phyloP scores from a whole-genome alignment of 2,888 invertebrate species.

The Dryobota labecula region DNA sequence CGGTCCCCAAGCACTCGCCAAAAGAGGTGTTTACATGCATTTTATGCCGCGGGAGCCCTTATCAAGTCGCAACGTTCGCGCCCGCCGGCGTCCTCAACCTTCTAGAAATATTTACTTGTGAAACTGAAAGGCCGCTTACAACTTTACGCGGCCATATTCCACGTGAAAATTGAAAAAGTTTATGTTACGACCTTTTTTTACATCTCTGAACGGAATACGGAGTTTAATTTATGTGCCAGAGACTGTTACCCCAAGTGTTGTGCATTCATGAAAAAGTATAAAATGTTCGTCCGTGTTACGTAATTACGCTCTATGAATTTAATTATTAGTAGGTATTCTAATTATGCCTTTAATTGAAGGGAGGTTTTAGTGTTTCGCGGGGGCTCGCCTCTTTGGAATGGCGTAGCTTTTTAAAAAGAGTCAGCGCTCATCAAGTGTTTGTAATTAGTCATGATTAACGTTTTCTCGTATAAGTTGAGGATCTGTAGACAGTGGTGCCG shows the following conservation, averaged over 20 bases:
- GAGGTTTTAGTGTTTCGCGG: conserved; percentile 16
- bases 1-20: conserved; percentile 76
- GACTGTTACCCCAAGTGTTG: conserved; percentile 41
- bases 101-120: conserved; percentile 84
- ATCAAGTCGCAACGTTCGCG: conserved; percentile 85
- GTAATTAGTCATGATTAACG: background rate
- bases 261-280: conserved; percentile 47
- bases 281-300: conserved; percentile 49
- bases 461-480: background rate
- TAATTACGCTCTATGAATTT: conserved; percentile 57
- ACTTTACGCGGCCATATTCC: conserved; percentile 86
- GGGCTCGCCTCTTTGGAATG: background rate
- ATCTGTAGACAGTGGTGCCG: background rate
- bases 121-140: conserved; percentile 73
- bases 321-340: conserved; percentile 57
- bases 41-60: conserved; percentile 82
- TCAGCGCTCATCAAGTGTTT: background rate
- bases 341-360: conserved; percentile 47
- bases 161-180: conserved; percentile 90
- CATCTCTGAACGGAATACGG: conserved; percentile 80
- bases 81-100: conserved; percentile 86
- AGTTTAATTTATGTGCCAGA: conserved; percentile 77
- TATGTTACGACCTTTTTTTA: conserved; percentile 86
- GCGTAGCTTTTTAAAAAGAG: background rate
- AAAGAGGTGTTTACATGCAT: conserved; percentile 88